Conservation (phyloP, 2,797 vertebrate genomes). For the Lacerta viridis region DNA sequence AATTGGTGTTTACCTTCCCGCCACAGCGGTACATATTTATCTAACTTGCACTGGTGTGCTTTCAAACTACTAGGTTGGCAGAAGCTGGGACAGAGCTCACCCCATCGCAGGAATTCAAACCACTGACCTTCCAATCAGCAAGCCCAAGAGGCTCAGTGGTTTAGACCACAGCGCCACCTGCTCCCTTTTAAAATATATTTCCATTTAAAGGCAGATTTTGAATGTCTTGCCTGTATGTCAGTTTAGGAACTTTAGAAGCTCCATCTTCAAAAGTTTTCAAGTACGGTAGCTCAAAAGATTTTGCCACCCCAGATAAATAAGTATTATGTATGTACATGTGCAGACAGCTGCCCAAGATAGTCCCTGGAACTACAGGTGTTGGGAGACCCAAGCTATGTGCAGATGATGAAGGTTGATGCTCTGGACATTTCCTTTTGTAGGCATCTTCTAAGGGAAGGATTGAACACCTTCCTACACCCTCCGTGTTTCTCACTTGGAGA, state of each 20-base stretch:
- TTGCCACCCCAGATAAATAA: background rate
- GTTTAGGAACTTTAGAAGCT: background rate
- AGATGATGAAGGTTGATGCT: background rate
- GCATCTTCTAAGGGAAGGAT: background rate
- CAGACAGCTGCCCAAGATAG: background rate
- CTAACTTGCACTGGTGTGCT: too few relatives aligned
- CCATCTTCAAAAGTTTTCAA: background rate
- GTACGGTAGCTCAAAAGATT: background rate
- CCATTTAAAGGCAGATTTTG: background rate
- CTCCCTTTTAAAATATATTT: background rate
- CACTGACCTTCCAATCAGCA: too few relatives aligned
- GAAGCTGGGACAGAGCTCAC: too few relatives aligned
- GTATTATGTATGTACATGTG: background rate
- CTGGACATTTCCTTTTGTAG: background rate
- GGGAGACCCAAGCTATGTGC: background rate
- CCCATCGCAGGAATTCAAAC: too few relatives aligned
- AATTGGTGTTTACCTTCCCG: too few relatives aligned
- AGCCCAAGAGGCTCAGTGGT: too few relatives aligned
- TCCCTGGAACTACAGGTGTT: background rate
- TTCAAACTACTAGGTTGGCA: too few relatives aligned
- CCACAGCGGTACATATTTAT: too few relatives aligned
- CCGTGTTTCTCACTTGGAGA: too few relatives aligned
- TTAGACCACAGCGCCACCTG: too few relatives aligned
- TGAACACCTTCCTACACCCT: background rate
- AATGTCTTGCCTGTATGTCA: background rate